Conservation (phyloP, 2,113 vertebrate species). For the Lycocorax pyrrhopterus region DNA sequence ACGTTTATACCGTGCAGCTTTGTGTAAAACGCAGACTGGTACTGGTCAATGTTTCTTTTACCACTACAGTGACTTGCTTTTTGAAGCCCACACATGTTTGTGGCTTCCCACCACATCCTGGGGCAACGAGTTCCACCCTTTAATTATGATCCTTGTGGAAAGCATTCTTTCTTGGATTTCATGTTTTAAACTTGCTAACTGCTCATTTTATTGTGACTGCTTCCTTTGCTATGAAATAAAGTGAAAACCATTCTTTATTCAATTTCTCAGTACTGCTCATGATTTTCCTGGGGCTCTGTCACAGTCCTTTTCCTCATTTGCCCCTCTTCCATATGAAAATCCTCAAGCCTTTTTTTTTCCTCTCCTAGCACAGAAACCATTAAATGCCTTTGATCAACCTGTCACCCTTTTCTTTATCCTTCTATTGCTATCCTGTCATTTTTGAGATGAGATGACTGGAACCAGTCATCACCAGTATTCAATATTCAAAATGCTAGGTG, state of each 20-base stretch:
- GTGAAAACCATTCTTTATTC: neutral
- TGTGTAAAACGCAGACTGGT: neutral
- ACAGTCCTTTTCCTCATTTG: neutral
- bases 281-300: neutral
- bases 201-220: neutral
- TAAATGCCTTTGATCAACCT: constrained; percentile 5
- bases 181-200: neutral
- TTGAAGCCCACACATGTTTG: neutral
- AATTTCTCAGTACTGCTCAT: neutral
- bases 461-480: too few relatives aligned
- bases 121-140: neutral
- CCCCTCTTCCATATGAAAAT: neutral
- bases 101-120: neutral
- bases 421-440: neutral
- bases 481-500: neutral
- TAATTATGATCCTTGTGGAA: neutral
- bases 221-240: neutral
- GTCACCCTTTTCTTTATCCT: constrained; percentile 10
- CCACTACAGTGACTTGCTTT: neutral
- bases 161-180: neutral
- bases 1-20: neutral
- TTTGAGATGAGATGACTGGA: neutral
- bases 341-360: neutral
- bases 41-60: neutral
- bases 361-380: neutral